Percentiles rank a stretch among this genome's conserved stretches.
Evolutionary conservation across 2,888 invertebrate genomes (phyloP).

Genomic region (Dysmachus trigonus): DNA sequence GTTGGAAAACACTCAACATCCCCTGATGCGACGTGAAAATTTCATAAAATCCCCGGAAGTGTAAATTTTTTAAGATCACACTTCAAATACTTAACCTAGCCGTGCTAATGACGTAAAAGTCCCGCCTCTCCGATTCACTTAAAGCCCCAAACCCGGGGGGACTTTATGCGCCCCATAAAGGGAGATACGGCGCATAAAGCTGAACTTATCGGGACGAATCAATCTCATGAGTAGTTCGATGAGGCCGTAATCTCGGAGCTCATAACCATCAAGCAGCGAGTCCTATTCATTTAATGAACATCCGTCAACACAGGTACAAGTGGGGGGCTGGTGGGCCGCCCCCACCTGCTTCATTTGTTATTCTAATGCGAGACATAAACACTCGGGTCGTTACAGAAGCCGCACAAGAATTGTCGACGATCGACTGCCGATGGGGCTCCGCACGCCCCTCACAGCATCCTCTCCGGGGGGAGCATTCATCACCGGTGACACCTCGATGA

Average conservation of each 20-base stretch:
- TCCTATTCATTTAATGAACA: conserved; percentile 28
- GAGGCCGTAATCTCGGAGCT: not conserved
- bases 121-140: not conserved
- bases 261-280: conserved; percentile 8
- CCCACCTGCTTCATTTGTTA: not conserved
- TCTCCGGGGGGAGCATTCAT: not conserved
- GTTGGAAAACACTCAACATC: not conserved
- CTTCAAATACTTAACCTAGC: not conserved
- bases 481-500: conserved; percentile 22
- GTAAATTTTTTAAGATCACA: not conserved
- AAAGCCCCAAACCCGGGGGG: not conserved
- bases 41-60: not conserved
- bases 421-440: not conserved
- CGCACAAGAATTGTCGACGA: not conserved
- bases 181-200: not conserved
- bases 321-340: not conserved
- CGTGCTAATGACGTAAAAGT: not conserved
- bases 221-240: conserved; percentile 16
- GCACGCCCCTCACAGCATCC: not conserved
- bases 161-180: not conserved
- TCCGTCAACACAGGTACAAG: not conserved
- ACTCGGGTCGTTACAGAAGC: conserved; percentile 18
- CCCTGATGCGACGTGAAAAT: not conserved
- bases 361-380: conserved; percentile 23
- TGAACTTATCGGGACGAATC: conserved; percentile 6